Percentiles rank a stretch among this genome's conserved stretches.
Evolutionary conservation across 2,113 vertebrate genomes (phyloP).

Genomic region (Edolisoma coerulescens): DNA sequence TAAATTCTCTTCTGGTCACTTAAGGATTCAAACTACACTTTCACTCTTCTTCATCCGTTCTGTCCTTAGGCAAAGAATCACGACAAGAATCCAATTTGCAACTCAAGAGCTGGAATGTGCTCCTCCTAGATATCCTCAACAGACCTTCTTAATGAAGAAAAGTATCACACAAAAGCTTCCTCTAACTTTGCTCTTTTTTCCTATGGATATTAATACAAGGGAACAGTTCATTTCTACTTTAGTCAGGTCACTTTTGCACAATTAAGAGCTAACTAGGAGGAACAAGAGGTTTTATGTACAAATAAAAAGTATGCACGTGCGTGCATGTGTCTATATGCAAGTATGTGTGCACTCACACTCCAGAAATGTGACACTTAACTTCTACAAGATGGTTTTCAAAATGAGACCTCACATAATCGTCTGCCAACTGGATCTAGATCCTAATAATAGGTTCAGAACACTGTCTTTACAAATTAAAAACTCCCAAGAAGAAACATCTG

Average conservation of each 20-base stretch:
- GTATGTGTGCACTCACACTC: not conserved
- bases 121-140: not conserved
- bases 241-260: not conserved
- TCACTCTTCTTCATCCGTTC: not conserved
- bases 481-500: slow-evolving; percentile 13
- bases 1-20: not conserved
- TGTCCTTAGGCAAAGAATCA: not conserved
- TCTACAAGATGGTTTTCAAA: not conserved
- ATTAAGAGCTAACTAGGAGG: not conserved
- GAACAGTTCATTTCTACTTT: not conserved
- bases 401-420: not conserved
- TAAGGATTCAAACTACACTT: not conserved
- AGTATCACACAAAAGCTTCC: not conserved
- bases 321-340: not conserved
- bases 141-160: not conserved
- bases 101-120: not conserved
- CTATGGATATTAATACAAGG: not conserved
- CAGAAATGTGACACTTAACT: not conserved
- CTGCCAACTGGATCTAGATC: not conserved
- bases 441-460: not conserved
- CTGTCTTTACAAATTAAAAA: not conserved
- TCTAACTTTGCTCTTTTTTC: not conserved
- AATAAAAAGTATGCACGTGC: not conserved
- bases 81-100: not conserved
- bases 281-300: not conserved